phyloP scores from a whole-genome alignment of 2,888 invertebrate species.

The Polydrusus tereticollis region DNA sequence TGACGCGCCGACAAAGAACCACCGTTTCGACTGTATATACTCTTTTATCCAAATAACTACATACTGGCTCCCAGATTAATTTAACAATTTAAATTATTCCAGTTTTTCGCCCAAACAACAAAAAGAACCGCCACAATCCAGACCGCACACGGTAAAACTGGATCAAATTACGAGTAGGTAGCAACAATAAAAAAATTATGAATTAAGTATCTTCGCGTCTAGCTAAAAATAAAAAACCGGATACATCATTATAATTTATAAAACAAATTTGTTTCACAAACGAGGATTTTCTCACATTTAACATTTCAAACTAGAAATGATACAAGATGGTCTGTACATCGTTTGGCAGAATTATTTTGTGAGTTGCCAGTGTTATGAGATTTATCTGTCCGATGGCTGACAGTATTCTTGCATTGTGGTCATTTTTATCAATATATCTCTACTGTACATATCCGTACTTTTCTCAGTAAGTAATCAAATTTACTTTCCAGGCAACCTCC shows the following conservation, averaged over 20 bases:
- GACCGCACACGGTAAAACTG: not conserved
- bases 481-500: conserved; percentile 51
- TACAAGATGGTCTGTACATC: not conserved
- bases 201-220: not conserved
- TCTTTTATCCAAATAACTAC: too few relatives aligned
- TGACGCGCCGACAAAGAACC: too few relatives aligned
- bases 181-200: not conserved
- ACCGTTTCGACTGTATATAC: too few relatives aligned
- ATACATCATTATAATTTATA: not conserved
- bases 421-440: not conserved
- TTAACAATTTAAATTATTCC: not conserved
- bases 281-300: not conserved
- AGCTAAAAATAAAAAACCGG: not conserved
- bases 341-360: not conserved
- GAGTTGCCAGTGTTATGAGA: too few relatives aligned
- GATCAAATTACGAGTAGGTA: conserved; percentile 7
- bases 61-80: too few relatives aligned
- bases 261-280: not conserved
- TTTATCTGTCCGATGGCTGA: too few relatives aligned
- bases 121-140: not conserved
- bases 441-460: not conserved
- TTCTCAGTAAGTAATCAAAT: too few relatives aligned
- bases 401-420: too few relatives aligned
- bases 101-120: not conserved
- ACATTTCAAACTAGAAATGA: not conserved